phyloP scores from a whole-genome alignment of 2,888 invertebrate genomes.

The Maniola hyperantus region DNA sequence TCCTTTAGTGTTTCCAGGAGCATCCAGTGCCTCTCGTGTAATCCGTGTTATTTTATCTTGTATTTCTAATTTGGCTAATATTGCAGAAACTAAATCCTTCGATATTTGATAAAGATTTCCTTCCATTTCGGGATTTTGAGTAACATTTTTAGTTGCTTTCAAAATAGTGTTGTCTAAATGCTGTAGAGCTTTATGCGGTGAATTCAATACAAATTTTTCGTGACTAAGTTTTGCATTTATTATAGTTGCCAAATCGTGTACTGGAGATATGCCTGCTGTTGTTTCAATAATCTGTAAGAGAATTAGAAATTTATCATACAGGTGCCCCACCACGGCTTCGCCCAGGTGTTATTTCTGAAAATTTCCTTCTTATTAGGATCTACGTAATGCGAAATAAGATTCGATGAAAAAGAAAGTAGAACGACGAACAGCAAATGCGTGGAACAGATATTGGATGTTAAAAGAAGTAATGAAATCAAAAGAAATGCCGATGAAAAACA shows the following conservation, averaged over 20 bases:
- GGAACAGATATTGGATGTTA: too few species aligned
- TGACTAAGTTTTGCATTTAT: conserved; percentile 49
- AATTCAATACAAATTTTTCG: conserved; percentile 54
- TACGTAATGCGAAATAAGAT: too few species aligned
- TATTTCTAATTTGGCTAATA: conserved; percentile 70
- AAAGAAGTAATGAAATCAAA: too few species aligned
- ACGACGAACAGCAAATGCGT: too few species aligned
- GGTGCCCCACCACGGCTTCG: too few species aligned
- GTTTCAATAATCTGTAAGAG: conserved; percentile 50
- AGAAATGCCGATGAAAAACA: too few species aligned
- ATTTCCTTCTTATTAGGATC: too few species aligned
- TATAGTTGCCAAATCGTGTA: conserved; percentile 68
- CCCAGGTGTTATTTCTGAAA: too few species aligned
- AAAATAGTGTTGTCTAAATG: conserved; percentile 66
- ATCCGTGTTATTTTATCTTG: conserved; percentile 78
- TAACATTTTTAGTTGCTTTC: conserved; percentile 69
- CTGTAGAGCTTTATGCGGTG: conserved; percentile 66
- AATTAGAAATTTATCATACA: too few species aligned
- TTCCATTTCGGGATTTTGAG: conserved; percentile 72
- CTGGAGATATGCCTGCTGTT: conserved; percentile 67
- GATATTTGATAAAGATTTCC: conserved; percentile 71
- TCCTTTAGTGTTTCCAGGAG: conserved; percentile 72
- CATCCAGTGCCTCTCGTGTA: conserved; percentile 72
- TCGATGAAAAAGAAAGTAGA: too few species aligned
- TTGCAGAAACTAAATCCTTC: conserved; percentile 72